phyloP scores from a whole-genome alignment of 2,113 vertebrate genomes.

The Climacteris rufus region DNA sequence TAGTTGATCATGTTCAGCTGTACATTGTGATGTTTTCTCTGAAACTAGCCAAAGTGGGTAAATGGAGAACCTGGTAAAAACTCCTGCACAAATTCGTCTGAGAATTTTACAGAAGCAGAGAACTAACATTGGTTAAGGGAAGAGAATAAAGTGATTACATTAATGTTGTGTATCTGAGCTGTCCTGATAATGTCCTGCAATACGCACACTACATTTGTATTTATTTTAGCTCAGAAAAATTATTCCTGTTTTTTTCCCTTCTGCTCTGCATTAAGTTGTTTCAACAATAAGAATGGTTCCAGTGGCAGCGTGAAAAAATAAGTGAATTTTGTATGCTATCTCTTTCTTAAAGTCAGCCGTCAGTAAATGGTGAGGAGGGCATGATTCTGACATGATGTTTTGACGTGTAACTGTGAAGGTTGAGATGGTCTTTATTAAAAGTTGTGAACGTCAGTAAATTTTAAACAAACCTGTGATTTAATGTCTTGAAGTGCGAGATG shows the following conservation, averaged over 20 bases:
- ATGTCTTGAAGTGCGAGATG: neutral
- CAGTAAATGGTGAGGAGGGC: neutral
- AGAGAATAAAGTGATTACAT: neutral
- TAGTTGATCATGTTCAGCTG: neutral
- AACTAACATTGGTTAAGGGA: neutral
- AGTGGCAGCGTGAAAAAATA: neutral
- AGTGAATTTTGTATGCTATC: neutral
- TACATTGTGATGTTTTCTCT: neutral
- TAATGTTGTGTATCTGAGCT: neutral
- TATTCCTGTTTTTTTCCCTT: neutral
- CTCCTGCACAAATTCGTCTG: neutral
- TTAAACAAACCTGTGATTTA: constrained; percentile 36
- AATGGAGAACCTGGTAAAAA: neutral
- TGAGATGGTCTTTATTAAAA: neutral
- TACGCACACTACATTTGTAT: neutral
- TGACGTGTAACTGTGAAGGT: neutral
- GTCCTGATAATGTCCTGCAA: neutral
- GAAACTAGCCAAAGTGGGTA: neutral
- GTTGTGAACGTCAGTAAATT: neutral
- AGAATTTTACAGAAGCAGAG: neutral
- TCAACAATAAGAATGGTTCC: neutral
- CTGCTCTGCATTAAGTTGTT: neutral
- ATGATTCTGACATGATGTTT: neutral
- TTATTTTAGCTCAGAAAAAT: neutral
- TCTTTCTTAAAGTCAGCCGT: neutral